Base-by-base conservation (phyloP, 53 echinoderm and acorn worm genomes). In the Luidia sarsii region DNA sequence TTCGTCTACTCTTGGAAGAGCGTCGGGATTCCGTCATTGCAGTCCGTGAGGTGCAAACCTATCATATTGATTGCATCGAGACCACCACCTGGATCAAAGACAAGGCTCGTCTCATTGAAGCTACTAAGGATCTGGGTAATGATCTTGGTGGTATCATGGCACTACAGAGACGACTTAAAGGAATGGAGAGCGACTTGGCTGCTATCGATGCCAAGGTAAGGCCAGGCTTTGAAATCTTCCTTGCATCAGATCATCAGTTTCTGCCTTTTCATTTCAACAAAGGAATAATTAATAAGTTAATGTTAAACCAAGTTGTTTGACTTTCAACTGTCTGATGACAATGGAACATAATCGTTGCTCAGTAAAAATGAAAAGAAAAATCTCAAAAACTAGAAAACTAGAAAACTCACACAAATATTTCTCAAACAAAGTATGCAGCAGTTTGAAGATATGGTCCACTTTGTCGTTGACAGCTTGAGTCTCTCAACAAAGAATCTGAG, bases 51-150 rank as follows among this genome's bases (percentile, higher is more conserved):
- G 93, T 96, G 32, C 97, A 96, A 79, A 93, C 93, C 67, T 96
- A 92, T 71, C 93, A 93, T 87, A 90, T 96, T 64, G 97, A 96
- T 62, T 96, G 97, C 91, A 93, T 81, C 59, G 97, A 96, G 82
- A 96, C 97, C 33, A 92, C 92, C 45, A 85, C 88, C 63, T 96
- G 97, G 97, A 96, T 96, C 73, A 82, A 84, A 52, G 97, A 96
- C 85, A 96, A 96, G 91, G 90, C 91, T 33, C 88, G 93, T 39
- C 86, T 96, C 54, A 83, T 96, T 21, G 85, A 88, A 48, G 90
- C 91, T 71, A 96, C 97, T 18, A 89, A 96, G 55, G 97, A 96
- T 50, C 97, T 96, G 27, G 97, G 97, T 46, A 93, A 92, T 46
- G 97, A 96, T 53, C 75, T 96, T 74, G 90, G 86, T 16, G 93